These are phyloP conservation scores for Falco naumanni DNA, from an alignment of 2,797 vertebrate genomes.

Conservation along the genomic window DNA sequence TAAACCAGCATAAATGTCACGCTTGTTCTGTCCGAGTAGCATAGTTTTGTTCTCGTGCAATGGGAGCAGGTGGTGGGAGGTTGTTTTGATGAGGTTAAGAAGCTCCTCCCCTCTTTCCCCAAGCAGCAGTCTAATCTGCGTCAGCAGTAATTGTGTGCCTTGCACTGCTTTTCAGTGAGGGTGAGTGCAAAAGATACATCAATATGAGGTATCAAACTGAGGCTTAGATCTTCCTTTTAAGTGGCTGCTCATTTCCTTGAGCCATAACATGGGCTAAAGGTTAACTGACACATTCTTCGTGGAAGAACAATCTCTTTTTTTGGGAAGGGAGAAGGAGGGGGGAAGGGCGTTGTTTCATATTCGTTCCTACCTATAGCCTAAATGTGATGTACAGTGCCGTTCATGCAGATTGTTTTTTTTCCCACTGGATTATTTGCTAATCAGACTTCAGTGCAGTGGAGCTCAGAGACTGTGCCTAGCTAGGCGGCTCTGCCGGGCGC, in stretches of 20 bases:
- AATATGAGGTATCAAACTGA: constrained; percentile 70
- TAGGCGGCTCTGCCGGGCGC: constrained; percentile 65
- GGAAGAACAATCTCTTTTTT: constrained; percentile 19
- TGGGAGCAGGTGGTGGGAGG: constrained; percentile 83
- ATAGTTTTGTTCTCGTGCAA: constrained; percentile 72
- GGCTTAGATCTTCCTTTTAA: constrained; percentile 69
- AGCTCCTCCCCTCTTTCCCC: constrained; percentile 79
- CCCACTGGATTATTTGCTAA: constrained; percentile 64
- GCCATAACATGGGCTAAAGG: constrained; percentile 65
- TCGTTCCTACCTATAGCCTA: constrained; percentile 59
- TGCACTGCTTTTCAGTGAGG: constrained; percentile 71
- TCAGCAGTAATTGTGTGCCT: constrained; percentile 81
- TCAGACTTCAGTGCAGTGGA: constrained; percentile 70
- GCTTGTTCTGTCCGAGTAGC: constrained; percentile 42
- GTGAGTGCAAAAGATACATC: constrained; percentile 72
- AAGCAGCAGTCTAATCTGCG: constrained; percentile 78
- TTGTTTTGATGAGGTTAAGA: constrained; percentile 83
- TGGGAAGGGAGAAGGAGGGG: background rate
- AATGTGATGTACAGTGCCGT: constrained; percentile 49
- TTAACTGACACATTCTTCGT: constrained; percentile 53
- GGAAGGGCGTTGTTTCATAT: constrained; percentile 37
- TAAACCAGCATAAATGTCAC: background rate
- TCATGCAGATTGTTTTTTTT: constrained; percentile 24
- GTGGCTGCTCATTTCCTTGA: constrained; percentile 72
- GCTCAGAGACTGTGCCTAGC: constrained; percentile 64